Conservation (phyloP, 2,797 vertebrate species). For the Gouania willdenowi region DNA sequence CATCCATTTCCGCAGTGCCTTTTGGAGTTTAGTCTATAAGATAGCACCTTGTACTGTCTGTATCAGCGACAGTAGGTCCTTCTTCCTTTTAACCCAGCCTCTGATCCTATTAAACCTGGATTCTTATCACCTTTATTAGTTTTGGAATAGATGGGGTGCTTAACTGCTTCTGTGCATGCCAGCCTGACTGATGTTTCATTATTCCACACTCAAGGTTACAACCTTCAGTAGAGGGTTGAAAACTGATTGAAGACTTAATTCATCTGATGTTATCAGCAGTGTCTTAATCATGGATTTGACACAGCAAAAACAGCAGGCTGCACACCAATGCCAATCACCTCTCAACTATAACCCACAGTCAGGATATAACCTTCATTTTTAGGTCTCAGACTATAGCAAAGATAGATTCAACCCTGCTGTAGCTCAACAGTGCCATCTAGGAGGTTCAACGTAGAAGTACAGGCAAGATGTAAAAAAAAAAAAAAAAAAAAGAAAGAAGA, state of each 20-base stretch:
- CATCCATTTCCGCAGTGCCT: too few relatives aligned
- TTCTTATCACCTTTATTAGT: constrained; percentile 53
- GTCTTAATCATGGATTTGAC: constrained; percentile 46
- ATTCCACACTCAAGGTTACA: constrained; percentile 40
- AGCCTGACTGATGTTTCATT: constrained; percentile 29
- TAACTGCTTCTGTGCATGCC: constrained; percentile 34
- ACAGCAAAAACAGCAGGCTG: not conserved
- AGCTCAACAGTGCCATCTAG: constrained; percentile 65
- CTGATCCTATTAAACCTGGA: constrained; percentile 57
- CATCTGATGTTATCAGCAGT: constrained; percentile 45
- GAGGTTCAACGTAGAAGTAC: constrained; percentile 16
- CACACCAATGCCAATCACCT: constrained; percentile 7
- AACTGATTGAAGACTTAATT: constrained; percentile 48
- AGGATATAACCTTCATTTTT: too few relatives aligned
- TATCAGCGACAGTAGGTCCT: constrained; percentile 25
- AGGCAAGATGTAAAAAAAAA: constrained; percentile 1
- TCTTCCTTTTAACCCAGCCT: constrained; percentile 39
- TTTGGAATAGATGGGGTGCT: constrained; percentile 35
- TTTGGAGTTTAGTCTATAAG: too few relatives aligned
- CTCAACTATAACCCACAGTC: too few relatives aligned
- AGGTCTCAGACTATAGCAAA: too few relatives aligned
- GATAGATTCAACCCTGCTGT: constrained; percentile 5
- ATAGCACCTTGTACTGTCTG: constrained; percentile 11
- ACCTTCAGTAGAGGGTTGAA: constrained; percentile 32
- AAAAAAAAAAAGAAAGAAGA: not conserved